phyloP scores from a whole-genome alignment of 2,888 invertebrate genomes.

The Trisateles emortualis region DNA sequence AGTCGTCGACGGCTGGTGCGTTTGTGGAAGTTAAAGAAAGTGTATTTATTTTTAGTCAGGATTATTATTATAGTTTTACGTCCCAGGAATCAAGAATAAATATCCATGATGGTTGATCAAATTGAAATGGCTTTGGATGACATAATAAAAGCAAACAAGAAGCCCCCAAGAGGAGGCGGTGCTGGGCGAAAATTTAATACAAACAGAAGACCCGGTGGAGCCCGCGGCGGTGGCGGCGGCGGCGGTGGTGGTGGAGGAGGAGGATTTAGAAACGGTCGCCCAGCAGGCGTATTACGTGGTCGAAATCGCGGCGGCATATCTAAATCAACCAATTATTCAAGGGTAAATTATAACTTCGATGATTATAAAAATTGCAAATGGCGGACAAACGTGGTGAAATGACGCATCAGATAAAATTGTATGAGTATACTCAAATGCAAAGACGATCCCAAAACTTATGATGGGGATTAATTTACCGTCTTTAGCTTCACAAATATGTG shows the following conservation, averaged over 20 bases:
- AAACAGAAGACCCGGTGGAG: constrained; percentile 75
- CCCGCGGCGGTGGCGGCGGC: constrained; percentile 72
- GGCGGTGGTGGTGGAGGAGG: constrained; percentile 73
- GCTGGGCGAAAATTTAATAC: constrained; percentile 82
- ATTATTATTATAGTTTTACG: constrained; percentile 1
- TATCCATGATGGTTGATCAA: constrained; percentile 92
- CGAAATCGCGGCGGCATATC: constrained; percentile 91
- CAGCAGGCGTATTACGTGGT: constrained; percentile 89
- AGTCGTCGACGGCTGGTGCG: too few species aligned
- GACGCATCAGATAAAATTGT: constrained; percentile 62
- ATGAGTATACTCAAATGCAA: constrained; percentile 19
- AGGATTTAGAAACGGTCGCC: constrained; percentile 83
- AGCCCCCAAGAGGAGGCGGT: constrained; percentile 88
- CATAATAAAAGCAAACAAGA: constrained; percentile 95
- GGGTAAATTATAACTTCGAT: constrained; percentile 87
- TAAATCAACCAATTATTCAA: constrained; percentile 88
- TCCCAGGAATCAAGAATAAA: constrained; percentile 3
- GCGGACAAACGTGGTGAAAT: constrained; percentile 76
- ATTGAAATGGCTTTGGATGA: constrained; percentile 99
- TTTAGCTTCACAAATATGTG: constrained; percentile 21
- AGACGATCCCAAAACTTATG: constrained; percentile 28
- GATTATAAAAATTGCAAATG: constrained; percentile 79
- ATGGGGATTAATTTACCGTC: constrained; percentile 1
- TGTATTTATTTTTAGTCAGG: not conserved
- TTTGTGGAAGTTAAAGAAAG: too few species aligned